phyloP scores from a whole-genome alignment of 2,888 invertebrate species.

The Habrosyne pyritoides region DNA sequence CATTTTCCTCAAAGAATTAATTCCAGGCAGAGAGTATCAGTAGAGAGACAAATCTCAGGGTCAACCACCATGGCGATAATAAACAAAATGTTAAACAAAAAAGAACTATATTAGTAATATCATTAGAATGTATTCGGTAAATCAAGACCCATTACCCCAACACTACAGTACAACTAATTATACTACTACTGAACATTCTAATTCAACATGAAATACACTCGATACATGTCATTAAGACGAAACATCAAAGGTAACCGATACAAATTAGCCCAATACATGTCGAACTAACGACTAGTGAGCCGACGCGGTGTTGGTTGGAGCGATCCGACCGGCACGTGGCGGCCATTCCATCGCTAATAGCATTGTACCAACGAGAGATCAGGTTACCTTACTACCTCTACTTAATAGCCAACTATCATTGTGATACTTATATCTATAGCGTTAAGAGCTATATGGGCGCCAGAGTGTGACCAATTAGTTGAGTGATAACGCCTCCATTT shows the following conservation, averaged over 20 bases:
- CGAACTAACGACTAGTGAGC: slow-evolving; percentile 6
- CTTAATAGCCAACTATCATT: not conserved
- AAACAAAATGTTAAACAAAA: too few species aligned
- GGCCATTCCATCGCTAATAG: slow-evolving; percentile 32
- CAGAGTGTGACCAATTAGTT: not conserved
- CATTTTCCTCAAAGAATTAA: too few species aligned
- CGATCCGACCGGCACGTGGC: slow-evolving; percentile 14
- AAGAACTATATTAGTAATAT: not conserved
- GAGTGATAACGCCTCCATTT: not conserved
- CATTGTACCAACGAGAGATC: slow-evolving; percentile 19
- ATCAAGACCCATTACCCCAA: not conserved
- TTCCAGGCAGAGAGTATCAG: too few species aligned
- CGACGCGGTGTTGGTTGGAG: slow-evolving; percentile 9
- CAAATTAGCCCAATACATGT: not conserved
- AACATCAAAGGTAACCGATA: not conserved
- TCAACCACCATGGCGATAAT: too few species aligned
- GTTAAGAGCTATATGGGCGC: not conserved
- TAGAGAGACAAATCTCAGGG: too few species aligned
- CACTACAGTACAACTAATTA: not conserved
- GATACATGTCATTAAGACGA: too few species aligned
- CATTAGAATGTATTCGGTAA: not conserved
- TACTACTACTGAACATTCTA: not conserved
- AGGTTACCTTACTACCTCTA: slow-evolving; percentile 8
- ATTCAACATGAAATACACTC: not conserved
- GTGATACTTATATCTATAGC: not conserved